Conservation (phyloP, 1,140 invertebrate genomes). For the Uloborus diversus region DNA sequence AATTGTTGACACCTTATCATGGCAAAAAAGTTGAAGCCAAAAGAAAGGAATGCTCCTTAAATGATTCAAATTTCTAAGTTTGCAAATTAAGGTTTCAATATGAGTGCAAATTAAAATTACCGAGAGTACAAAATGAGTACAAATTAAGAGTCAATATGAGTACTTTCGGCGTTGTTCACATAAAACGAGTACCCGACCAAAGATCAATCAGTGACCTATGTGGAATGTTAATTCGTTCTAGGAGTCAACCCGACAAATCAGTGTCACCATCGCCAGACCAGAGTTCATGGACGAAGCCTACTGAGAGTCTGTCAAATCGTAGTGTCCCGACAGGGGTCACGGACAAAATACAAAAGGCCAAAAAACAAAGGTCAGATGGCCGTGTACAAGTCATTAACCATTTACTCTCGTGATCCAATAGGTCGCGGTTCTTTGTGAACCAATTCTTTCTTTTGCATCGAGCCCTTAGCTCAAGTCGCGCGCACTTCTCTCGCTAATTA, state of each 20-base stretch:
- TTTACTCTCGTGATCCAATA: slow-evolving; percentile 27
- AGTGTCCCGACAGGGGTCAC: slow-evolving; percentile 32
- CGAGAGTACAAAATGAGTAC: no score
- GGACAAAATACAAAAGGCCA: slow-evolving; percentile 11
- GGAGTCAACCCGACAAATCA: background rate
- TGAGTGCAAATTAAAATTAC: no score
- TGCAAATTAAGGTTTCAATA: no score
- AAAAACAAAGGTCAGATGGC: slow-evolving; percentile 38
- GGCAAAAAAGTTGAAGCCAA: no score
- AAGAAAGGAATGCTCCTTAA: no score
- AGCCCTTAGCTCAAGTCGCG: slow-evolving; percentile 36
- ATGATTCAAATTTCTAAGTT: no score
- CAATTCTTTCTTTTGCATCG: slow-evolving; percentile 13
- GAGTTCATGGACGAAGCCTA: background rate
- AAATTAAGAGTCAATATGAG: no score
- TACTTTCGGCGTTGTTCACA: no score
- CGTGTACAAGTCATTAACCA: slow-evolving; percentile 51
- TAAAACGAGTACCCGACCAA: no score
- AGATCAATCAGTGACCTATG: no score
- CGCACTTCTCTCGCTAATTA: slow-evolving; percentile 43
- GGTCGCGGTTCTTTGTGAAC: slow-evolving; percentile 35
- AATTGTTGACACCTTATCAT: no score
- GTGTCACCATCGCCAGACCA: slow-evolving; percentile 2
- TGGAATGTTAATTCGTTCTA: no score
- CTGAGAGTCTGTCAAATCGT: slow-evolving; percentile 9